Conservation (phyloP, 1,140 invertebrate genomes). For the Kradibia gibbosae region DNA sequence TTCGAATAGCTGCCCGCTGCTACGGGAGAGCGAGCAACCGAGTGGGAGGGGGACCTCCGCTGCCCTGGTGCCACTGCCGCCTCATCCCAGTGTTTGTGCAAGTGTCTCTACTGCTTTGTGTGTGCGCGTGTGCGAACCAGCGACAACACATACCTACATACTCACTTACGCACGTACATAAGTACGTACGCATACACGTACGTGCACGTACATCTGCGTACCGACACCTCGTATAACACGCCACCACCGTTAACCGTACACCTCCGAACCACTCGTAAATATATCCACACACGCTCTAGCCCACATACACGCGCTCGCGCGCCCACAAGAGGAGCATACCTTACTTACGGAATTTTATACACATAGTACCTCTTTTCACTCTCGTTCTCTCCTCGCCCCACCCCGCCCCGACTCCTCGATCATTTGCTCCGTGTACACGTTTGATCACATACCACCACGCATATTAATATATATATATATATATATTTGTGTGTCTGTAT, state of each 20-base stretch:
- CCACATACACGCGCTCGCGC: background rate
- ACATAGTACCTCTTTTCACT: background rate
- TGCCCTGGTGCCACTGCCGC: background rate
- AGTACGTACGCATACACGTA: background rate
- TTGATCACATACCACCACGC: background rate
- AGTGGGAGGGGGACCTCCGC: background rate
- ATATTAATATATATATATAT: background rate
- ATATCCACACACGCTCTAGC: background rate
- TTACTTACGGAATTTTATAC: background rate
- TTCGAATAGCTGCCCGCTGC: background rate
- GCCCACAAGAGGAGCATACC: background rate
- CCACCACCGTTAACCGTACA: too few relatives aligned
- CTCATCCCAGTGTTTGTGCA: conserved; percentile 8
- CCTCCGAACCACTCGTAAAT: too few relatives aligned
- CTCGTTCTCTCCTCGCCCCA: background rate
- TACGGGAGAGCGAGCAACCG: background rate
- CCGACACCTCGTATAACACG: background rate
- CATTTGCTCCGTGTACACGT: background rate
- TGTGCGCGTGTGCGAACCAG: conserved; percentile 5
- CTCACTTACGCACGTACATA: background rate
- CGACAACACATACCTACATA: background rate
- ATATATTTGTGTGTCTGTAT: background rate
- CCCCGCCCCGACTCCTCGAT: too few relatives aligned
- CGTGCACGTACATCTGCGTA: background rate
- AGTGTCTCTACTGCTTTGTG: background rate